phyloP scores from a whole-genome alignment of 2,113 vertebrate species.

The Phyllostomus hastatus region DNA sequence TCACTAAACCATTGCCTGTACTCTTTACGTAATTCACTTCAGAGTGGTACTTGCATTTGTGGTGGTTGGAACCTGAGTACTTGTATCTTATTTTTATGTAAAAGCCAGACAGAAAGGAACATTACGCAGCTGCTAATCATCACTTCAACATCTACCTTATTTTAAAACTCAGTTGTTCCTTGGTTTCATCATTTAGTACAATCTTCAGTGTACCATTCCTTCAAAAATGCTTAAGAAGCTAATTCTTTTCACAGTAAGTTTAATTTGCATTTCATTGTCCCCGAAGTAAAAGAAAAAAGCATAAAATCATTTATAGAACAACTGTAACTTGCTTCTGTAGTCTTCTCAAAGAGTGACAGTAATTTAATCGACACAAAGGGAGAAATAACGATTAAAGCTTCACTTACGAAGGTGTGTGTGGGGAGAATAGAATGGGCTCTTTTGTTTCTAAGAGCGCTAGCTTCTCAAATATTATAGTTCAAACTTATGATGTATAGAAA shows the following conservation, averaged over 20 bases:
- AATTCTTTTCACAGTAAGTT: conserved; percentile 18
- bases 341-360: neutral
- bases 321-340: neutral
- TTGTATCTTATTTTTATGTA: conserved; percentile 25
- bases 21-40: neutral
- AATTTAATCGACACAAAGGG: neutral
- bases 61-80: neutral
- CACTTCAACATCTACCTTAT: neutral
- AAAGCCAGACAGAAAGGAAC: conserved; percentile 30
- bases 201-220: neutral
- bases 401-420: neutral
- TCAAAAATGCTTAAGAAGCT: neutral
- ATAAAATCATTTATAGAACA: neutral
- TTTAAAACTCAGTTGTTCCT: neutral
- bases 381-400: neutral
- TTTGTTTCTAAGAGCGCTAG: neutral
- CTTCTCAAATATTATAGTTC: neutral
- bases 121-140: neutral
- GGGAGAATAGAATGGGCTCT: neutral
- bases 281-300: neutral
- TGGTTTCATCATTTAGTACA: neutral
- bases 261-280: conserved; percentile 33
- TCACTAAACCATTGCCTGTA: neutral
- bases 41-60: neutral
- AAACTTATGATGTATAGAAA: neutral